Percentiles rank a stretch among this genome's conserved stretches.
Conservation (phyloP, 2,113 vertebrate genomes). For the Sorex fumeus region DNA sequence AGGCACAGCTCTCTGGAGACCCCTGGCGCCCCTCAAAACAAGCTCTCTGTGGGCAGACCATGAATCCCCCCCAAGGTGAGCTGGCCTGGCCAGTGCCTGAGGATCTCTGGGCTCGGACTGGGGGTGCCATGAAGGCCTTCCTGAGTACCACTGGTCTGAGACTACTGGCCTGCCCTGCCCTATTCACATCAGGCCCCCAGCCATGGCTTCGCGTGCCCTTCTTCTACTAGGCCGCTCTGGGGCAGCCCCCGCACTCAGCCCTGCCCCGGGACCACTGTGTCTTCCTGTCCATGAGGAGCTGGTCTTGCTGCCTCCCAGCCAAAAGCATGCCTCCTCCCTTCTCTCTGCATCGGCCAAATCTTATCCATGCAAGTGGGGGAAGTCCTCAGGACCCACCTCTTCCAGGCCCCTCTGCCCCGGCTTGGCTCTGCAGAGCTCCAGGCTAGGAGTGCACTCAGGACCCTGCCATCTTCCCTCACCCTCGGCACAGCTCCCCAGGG, state of each 20-base stretch:
- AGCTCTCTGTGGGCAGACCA: not conserved
- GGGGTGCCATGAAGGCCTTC: not conserved
- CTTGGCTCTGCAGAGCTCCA: not conserved
- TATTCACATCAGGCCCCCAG: not conserved
- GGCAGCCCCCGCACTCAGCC: too few species aligned
- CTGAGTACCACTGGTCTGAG: not conserved
- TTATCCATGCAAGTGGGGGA: not conserved
- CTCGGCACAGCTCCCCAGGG: not conserved
- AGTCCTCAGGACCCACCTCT: not conserved
- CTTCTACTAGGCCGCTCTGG: not conserved
- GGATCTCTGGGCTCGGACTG: not conserved
- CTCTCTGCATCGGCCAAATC: not conserved
- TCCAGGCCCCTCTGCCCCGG: not conserved
- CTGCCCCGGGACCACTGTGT: not conserved
- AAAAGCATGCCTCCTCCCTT: not conserved
- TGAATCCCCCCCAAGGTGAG: accelerated
- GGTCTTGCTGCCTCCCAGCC: not conserved
- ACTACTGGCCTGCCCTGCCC: not conserved
- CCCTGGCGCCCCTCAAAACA: not conserved
- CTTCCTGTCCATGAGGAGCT: not conserved
- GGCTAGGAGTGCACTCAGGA: not conserved
- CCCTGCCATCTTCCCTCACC: not conserved
- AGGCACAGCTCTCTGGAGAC: too few species aligned
- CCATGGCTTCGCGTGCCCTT: not conserved
- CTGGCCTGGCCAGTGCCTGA: not conserved